A percentile compares a stretch with the other conserved stretches of the same genome.
Conservation (phyloP, 2,113 vertebrate species). For the Lucifuga dentata region DNA sequence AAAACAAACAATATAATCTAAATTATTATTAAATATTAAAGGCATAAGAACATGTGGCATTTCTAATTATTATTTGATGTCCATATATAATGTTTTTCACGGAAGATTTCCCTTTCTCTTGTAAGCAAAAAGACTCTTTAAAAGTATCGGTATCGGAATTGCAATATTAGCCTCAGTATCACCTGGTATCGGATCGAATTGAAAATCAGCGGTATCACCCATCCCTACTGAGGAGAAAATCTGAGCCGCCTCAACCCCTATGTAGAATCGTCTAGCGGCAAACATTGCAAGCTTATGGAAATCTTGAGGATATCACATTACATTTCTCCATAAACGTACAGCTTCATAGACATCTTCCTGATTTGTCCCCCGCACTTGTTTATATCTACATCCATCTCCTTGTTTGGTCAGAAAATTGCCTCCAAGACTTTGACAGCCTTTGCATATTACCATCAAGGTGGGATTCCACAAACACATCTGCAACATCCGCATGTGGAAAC, state of each 20-base stretch:
- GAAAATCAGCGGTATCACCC: too few relatives aligned
- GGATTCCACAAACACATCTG: constrained; percentile 35
- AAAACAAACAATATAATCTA: too few relatives aligned
- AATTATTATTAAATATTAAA: too few relatives aligned
- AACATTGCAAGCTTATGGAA: constrained; percentile 17
- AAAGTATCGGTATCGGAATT: too few relatives aligned
- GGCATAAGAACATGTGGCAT: too few relatives aligned
- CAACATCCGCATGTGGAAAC: constrained; percentile 6
- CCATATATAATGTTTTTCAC: too few relatives aligned
- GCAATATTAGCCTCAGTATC: too few relatives aligned
- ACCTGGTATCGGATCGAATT: too few relatives aligned
- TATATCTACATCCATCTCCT: constrained; percentile 34
- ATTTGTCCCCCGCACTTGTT: constrained; percentile 26
- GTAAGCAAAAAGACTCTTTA: too few relatives aligned
- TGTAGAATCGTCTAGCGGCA: constrained; percentile 21
- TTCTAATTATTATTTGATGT: too few relatives aligned
- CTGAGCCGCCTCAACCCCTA: constrained; percentile 26
- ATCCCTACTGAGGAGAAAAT: constrained; percentile 36
- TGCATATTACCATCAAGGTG: constrained; percentile 46
- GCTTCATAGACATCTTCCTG: constrained; percentile 10
- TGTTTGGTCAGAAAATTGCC: constrained; percentile 52
- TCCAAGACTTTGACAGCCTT: constrained; percentile 25
- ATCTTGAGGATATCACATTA: constrained; percentile 15
- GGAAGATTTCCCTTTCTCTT: too few relatives aligned
- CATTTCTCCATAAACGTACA: not conserved